These are phyloP conservation scores for Melanotaenia duboulayi DNA, from an alignment of 2,113 vertebrate genomes.

Conservation along the genomic window DNA sequence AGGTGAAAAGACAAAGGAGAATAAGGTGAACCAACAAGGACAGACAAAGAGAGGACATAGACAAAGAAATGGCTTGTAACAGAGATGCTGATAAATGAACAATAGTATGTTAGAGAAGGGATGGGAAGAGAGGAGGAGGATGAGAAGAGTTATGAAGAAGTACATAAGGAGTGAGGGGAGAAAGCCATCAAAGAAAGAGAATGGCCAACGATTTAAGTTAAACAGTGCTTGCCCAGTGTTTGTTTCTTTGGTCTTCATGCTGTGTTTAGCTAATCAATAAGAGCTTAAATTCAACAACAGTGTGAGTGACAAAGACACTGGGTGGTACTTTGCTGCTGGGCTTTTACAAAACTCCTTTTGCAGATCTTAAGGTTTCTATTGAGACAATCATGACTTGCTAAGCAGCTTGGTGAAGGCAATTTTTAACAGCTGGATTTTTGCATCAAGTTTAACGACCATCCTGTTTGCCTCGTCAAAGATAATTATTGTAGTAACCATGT, in stretches of 20 bases:
- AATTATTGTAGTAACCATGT: background rate
- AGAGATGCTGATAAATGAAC: slow-evolving; percentile 5
- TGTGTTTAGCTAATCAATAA: slow-evolving; percentile 62
- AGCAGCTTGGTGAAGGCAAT: background rate
- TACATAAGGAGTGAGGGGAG: slow-evolving; percentile 12
- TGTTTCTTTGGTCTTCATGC: slow-evolving; percentile 51
- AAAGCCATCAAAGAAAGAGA: slow-evolving; percentile 27
- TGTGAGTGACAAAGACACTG: slow-evolving; percentile 21
- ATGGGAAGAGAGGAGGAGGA: background rate
- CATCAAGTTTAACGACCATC: background rate
- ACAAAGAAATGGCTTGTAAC: slow-evolving; percentile 3
- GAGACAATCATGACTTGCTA: too few relatives aligned
- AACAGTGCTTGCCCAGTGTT: slow-evolving; percentile 40
- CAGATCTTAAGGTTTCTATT: background rate
- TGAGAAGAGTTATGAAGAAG: background rate
- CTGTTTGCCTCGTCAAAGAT: background rate
- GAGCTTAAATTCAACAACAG: slow-evolving; percentile 36
- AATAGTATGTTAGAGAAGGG: background rate
- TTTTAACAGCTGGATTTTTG: background rate
- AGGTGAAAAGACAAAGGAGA: slow-evolving; percentile 12
- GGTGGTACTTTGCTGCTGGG: slow-evolving; percentile 10
- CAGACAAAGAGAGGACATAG: background rate
- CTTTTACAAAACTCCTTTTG: background rate
- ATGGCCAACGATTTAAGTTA: slow-evolving; percentile 41
- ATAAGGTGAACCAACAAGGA: background rate